Evolutionary conservation across 2,888 invertebrate genomes (phyloP), one percentile per base, ranked within the genome.

Genomic region (Ennomos quercinarius): DNA sequence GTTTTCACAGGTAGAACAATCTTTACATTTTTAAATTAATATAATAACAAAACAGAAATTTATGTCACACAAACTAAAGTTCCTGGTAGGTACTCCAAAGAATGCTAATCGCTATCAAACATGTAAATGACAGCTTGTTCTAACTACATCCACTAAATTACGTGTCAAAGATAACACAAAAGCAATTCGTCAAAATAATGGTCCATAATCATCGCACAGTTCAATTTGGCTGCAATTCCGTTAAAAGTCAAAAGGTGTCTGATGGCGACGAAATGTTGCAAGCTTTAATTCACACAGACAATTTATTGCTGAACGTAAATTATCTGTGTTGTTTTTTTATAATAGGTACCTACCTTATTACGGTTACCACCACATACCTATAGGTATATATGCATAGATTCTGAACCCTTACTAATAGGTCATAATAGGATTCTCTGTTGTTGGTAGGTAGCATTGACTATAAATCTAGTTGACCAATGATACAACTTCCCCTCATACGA

Each of bases 281-380:
- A 36, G 44, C 52, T 42, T 58, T 53, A 48, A 58, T 58, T 58
- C 53, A n/a, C n/a, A n/a, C n/a, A n/a, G n/a, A n/a, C n/a, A n/a
- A n/a, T n/a, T n/a, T n/a, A n/a, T n/a, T n/a, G n/a, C n/a, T n/a
- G n/a, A n/a, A n/a, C n/a, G n/a, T n/a, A n/a, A n/a, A n/a, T n/a
- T n/a, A n/a, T n/a, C n/a, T n/a, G n/a, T n/a, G n/a, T n/a, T n/a
- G n/a, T n/a, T n/a, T n/a, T n/a, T n/a, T n/a, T n/a, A n/a, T n/a
- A n/a, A n/a, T n/a, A n/a, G n/a, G n/a, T n/a, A n/a, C n/a, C n/a
- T n/a, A n/a, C n/a, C n/a, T n/a, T n/a, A n/a, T n/a, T n/a, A n/a
- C n/a, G n/a, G n/a, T n/a, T n/a, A n/a, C n/a, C n/a, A n/a, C n/a
- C n/a, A n/a, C n/a, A n/a, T n/a, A n/a, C n/a, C n/a, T n/a, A n/a